These are phyloP conservation scores for Cyprinodon brontotheroides DNA, from an alignment of 2,113 vertebrate genomes.

Conservation along the genomic window DNA sequence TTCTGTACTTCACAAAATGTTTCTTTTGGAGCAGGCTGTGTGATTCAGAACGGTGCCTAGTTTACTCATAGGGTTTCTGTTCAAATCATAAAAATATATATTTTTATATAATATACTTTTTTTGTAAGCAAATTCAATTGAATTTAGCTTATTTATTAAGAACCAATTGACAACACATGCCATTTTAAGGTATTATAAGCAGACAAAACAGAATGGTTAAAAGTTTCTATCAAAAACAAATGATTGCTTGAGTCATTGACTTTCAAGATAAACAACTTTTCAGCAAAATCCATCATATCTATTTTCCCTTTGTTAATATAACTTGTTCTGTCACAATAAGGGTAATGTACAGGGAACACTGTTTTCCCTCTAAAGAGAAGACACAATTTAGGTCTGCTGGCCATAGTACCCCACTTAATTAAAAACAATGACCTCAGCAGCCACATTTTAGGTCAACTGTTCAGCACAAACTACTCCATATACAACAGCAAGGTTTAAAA, in stretches of 20 bases:
- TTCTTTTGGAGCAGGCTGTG: too few species aligned
- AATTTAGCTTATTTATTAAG: too few species aligned
- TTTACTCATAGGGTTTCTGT: neutral
- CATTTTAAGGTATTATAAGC: too few species aligned
- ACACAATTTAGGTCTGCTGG: constrained; percentile 53
- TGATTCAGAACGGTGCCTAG: too few species aligned
- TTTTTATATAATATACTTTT: neutral
- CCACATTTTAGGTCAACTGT: constrained; percentile 49
- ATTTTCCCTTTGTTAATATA: neutral
- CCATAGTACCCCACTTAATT: constrained; percentile 45
- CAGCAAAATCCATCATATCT: neutral
- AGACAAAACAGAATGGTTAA: too few species aligned
- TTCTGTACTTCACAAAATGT: too few species aligned
- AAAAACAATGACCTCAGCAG: constrained; percentile 42
- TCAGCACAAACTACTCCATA: constrained; percentile 12
- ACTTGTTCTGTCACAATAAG: constrained; percentile 50
- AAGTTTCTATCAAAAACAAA: too few species aligned
- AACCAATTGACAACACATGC: too few species aligned
- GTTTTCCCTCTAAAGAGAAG: constrained; percentile 51
- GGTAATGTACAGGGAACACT: constrained; percentile 55
- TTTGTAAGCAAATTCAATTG: neutral
- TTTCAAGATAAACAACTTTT: too few species aligned
- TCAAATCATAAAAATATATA: neutral
- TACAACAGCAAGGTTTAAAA: constrained; percentile 13
- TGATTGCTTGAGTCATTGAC: too few species aligned